These are phyloP conservation scores for Oscheius sp. DNA, from an alignment of 2,888 invertebrate species.

Conservation along the genomic window DNA sequence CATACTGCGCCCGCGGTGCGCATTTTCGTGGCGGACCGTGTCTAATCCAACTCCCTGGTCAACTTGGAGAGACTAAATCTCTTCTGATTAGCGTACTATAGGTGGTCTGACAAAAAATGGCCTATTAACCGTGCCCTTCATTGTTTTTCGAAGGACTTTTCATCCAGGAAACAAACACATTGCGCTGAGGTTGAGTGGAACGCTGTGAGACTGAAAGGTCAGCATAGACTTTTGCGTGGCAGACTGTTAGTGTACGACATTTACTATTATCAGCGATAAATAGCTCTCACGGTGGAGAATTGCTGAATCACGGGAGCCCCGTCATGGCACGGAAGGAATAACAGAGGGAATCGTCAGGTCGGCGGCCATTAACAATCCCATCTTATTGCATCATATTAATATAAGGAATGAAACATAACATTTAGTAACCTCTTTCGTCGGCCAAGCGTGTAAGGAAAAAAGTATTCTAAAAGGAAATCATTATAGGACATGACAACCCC, in stretches of 20 bases:
- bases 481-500: no score
- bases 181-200: slow-evolving; percentile 4
- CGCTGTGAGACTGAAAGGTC: neutral
- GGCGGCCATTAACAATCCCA: no score
- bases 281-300: neutral
- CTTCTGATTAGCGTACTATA: slow-evolving; percentile 22
- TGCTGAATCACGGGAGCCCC: neutral
- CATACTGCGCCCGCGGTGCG: slow-evolving; percentile 23
- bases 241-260: neutral
- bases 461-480: no score
- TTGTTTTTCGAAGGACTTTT: slow-evolving; percentile 18
- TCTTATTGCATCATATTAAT: no score
- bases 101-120: neutral
- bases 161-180: slow-evolving; percentile 23
- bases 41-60: slow-evolving; percentile 28
- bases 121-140: slow-evolving; percentile 4
- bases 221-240: neutral
- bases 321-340: neutral
- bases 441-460: no score
- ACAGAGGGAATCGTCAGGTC: no score
- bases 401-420: no score
- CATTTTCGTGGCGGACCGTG: slow-evolving; percentile 31
- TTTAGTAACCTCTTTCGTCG: no score
- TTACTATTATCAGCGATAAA: neutral
- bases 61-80: slow-evolving; percentile 5